Evolutionary conservation across 2,888 invertebrate genomes (phyloP).

Genomic region (Stenotaenia linearis): DNA sequence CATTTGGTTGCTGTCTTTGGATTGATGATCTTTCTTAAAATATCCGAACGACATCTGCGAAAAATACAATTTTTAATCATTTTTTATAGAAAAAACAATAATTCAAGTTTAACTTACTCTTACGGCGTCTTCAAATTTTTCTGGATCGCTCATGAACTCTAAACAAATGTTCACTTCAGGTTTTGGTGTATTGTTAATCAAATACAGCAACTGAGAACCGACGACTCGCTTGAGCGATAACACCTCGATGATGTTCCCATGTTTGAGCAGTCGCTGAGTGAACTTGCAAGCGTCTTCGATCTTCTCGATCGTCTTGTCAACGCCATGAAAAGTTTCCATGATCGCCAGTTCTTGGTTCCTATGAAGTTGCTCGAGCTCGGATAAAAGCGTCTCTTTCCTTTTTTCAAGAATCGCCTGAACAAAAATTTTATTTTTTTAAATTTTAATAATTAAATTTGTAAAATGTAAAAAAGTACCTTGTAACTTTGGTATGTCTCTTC

Average conservation of each 20-base stretch:
- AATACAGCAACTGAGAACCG: conserved; percentile 65
- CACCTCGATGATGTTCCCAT: conserved; percentile 78
- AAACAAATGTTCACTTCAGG: conserved; percentile 67
- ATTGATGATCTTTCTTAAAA: conserved; percentile 31
- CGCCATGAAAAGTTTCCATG: conserved; percentile 73
- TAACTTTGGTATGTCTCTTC: conserved; percentile 59
- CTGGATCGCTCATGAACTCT: conserved; percentile 68
- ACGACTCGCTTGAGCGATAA: conserved; percentile 75
- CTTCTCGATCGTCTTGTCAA: conserved; percentile 75
- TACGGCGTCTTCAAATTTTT: conserved; percentile 67
- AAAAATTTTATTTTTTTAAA: background rate
- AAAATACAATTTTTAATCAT: background rate
- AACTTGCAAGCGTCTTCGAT: conserved; percentile 83
- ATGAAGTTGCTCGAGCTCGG: conserved; percentile 68
- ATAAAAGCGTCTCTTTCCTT: conserved; percentile 67
- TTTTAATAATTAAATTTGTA: background rate
- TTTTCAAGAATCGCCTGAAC: conserved; percentile 70
- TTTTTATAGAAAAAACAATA: too few relatives aligned
- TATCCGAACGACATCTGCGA: conserved; percentile 33
- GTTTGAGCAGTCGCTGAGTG: conserved; percentile 70
- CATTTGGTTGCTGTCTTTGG: conserved; percentile 32
- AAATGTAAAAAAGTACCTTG: conserved; percentile 28
- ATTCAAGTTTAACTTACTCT: conserved; percentile 43
- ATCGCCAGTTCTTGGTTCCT: conserved; percentile 78
- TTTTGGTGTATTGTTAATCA: conserved; percentile 75